Evolutionary conservation across 2,113 vertebrate species (phyloP), one percentile per base, ranked within the genome.

Genomic region (Triplophysa rosa): DNA sequence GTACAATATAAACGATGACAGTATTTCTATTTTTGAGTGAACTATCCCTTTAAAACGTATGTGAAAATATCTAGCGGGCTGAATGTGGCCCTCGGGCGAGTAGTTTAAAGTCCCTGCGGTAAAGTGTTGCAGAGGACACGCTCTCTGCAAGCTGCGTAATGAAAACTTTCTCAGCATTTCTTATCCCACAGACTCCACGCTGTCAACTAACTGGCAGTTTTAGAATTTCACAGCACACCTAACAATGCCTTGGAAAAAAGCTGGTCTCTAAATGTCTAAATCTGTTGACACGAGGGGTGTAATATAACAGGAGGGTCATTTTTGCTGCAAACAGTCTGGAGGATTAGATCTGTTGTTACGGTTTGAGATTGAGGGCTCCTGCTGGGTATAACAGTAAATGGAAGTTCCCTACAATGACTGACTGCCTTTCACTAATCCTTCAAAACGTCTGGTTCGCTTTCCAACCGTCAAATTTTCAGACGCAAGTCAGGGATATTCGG

Each of bases 301-400:
- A 17, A 61, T 21, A 59, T 56, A 24, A 62, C 37, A 42, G 29
- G 21, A 62, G 21, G 56, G 10, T 73, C 49, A 54, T 2, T 56
- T 58, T 23, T 58, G 69, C 69, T 33, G 24, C 19, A 69, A 82
- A 85, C 84, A 40, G 80, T 86, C 81, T 73, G n/a, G 19, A 19
- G 40, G 86, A 91, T 90, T 87, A 84, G 84, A 88, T 90, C 85
- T 80, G 84, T 88, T 87, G 82, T 82, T 88, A 87, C 87, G 86
- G 84, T 66, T 64, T 79, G 74, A 87, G 86, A 87, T 84, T 82
- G 79, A 81, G 79, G 80, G 82, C 26, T 56, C 58, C 66, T 42
- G 21, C 24, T 56, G 63, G 26, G 17, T 16, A 12, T 37, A 24
- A 78, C 59, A 77, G 21, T 16, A 21, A 77, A 62, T 13, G 21